Evolutionary conservation across 2,797 vertebrate genomes (phyloP), one percentile per base, ranked within the genome.

Genomic region (Crocidura indochinensis): DNA sequence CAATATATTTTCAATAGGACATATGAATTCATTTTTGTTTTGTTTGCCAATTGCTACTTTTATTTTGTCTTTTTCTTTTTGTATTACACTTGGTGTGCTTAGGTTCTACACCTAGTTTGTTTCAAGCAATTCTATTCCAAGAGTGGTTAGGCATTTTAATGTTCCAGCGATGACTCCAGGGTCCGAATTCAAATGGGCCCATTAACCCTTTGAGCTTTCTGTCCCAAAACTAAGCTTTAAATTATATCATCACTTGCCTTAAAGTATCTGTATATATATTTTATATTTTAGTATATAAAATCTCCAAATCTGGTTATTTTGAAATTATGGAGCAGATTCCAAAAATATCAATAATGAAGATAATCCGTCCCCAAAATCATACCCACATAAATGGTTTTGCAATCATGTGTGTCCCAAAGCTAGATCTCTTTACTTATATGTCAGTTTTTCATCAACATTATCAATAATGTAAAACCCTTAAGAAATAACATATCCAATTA

Each of bases 401-500:
- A 29, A 1, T 14, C 14, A 31, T 89, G 20, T 46, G 4, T 88
- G 17, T 47, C 29, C 64, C 26, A 15, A 71, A 2, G 3, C 29
- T 46, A 81, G 46, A 6, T 27, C 53, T n/a, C 22, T 72, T 19
- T 75, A 91, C 15, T 69, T 82, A 6, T 17, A 90, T 9, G 22
- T 31, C 27, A 7, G 8, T 24, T 51, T 9, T 7, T 62, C 72
- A 22, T 12, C 49, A 73, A 8, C 1, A 27, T 6, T 91, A 8
- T 12, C 49, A 38, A 47, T 47, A 51, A 67, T 38, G 60, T 51
- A 47, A 74, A 8, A 72, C 71, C 3, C 29, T 77, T 56, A 12
- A 87, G 12, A 17, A 90, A 92, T 79, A 76, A 89, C 89, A 53
- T 8, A 65, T 74, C 24, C 8, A 31, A 65, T 68, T 56, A 3